Base-by-base conservation (phyloP, 1,140 invertebrate species). In the Apocrypta bakeri region DNA sequence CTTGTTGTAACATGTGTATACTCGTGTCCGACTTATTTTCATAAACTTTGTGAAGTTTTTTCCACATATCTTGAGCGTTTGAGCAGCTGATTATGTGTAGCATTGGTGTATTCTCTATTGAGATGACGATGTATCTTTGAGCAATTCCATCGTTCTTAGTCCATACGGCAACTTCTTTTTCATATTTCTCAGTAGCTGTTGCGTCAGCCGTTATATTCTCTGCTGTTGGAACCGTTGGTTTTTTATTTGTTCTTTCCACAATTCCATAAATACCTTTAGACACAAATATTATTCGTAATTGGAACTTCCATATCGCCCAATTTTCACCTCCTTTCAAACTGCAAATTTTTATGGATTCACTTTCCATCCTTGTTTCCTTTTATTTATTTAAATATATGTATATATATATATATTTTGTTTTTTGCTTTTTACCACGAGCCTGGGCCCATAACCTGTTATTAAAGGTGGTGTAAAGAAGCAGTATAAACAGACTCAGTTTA, bases 31-130 rank as follows among this genome's bases (percentile, higher is more conserved):
- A 87, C 84, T 88, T 90, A 29, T 91, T 87, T 64, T 91, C 90
- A 69, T 90, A 90, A 0, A 91, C 83, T 37, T 83, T 0, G 76
- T 31, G 0, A n/a, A 91, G 71, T 29, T 88, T 88, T 14, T 73
- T 74, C 90, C 90, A 92, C 89, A 91, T 92, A n/a, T n/a, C n/a
- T n/a, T n/a, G n/a, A 69, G 87, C 86, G 9, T 87, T 87, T 33
- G 88, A 83, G 76, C 88, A 90, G 29, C 87, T 86, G 40, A 90
- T 83, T 11, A 90, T 86, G 79, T 88, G 88, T 56, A 86, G 31
- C 84, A 89, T 87, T 25, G 85, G 86, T 64, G 87, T n/a, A n/a
- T n/a, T n/a, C n/a, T n/a, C n/a, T n/a, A n/a, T n/a, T n/a, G n/a
- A n/a, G n/a, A 42, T 85, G 0, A 88, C 85, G 1, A 91, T 83